These are phyloP conservation scores for Deilephila porcellus DNA, from an alignment of 2,888 invertebrate species.

Conservation along the genomic window DNA sequence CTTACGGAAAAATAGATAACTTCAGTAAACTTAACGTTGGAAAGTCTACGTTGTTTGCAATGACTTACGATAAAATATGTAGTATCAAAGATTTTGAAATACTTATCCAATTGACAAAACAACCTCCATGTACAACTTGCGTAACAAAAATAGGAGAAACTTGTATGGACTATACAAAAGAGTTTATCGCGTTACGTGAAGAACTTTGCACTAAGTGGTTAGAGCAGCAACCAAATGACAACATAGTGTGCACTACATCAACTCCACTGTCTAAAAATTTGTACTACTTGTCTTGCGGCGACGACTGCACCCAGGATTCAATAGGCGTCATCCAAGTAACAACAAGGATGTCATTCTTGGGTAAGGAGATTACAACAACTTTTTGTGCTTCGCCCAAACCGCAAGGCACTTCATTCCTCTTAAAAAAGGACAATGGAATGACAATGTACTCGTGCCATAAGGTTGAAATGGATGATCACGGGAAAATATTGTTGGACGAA, in stretches of 20 bases:
- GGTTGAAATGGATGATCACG: slow-evolving; percentile 78
- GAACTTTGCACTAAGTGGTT: slow-evolving; percentile 74
- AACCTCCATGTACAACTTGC: slow-evolving; percentile 74
- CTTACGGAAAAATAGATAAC: slow-evolving; percentile 70
- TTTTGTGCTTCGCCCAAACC: slow-evolving; percentile 68
- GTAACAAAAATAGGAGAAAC: slow-evolving; percentile 74
- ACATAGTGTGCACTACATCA: slow-evolving; percentile 74
- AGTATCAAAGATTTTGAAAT: slow-evolving; percentile 69
- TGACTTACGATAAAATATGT: slow-evolving; percentile 81
- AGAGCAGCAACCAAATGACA: slow-evolving; percentile 70
- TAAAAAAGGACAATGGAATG: slow-evolving; percentile 76
- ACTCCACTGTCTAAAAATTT: slow-evolving; percentile 72
- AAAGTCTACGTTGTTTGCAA: slow-evolving; percentile 76
- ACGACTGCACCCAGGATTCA: slow-evolving; percentile 61
- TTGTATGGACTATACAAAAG: slow-evolving; percentile 69
- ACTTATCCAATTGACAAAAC: slow-evolving; percentile 66
- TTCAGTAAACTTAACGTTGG: slow-evolving; percentile 72
- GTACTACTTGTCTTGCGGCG: slow-evolving; percentile 71
- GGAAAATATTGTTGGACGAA: slow-evolving; percentile 76
- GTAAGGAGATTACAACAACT: slow-evolving; percentile 79
- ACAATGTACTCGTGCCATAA: slow-evolving; percentile 77
- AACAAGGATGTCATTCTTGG: slow-evolving; percentile 75
- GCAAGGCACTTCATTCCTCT: slow-evolving; percentile 61
- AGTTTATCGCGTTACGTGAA: slow-evolving; percentile 65
- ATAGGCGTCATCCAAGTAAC: slow-evolving; percentile 77